Conservation (phyloP, 1,140 invertebrate genomes). For the Potamilus streckersoni region DNA sequence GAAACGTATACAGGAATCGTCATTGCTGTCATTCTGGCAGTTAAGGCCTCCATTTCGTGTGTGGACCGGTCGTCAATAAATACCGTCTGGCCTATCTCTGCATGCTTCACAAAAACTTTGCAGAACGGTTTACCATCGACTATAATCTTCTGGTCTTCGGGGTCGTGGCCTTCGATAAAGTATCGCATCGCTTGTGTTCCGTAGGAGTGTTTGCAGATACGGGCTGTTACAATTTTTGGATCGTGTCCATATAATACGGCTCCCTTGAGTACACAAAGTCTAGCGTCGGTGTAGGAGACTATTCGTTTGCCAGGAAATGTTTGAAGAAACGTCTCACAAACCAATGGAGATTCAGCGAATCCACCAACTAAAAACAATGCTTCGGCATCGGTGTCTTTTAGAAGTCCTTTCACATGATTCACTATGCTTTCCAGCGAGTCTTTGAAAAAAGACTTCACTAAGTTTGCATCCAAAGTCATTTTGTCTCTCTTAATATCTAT, state of each 20-base stretch:
- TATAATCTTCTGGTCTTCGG: slow-evolving; percentile 68
- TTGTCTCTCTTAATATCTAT: slow-evolving; percentile 13
- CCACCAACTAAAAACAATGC: slow-evolving; percentile 26
- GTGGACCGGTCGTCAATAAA: slow-evolving; percentile 4
- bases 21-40: slow-evolving; percentile 69
- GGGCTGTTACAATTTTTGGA: slow-evolving; percentile 69
- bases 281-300: slow-evolving; percentile 11
- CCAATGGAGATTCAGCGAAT: slow-evolving; percentile 16
- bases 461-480: slow-evolving; percentile 2
- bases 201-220: slow-evolving; percentile 72
- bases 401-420: slow-evolving; percentile 8
- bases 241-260: slow-evolving; percentile 67
- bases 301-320: slow-evolving; percentile 2
- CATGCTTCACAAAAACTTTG: slow-evolving; percentile 73
- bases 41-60: slow-evolving; percentile 62
- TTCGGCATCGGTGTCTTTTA: not conserved
- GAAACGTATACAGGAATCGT: slow-evolving; percentile 72
- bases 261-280: not conserved
- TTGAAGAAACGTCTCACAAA: slow-evolving; percentile 1
- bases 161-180: slow-evolving; percentile 65
- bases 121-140: slow-evolving; percentile 71
- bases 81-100: slow-evolving; percentile 68
- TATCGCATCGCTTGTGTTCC: slow-evolving; percentile 66
- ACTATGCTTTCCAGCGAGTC: slow-evolving; percentile 15
- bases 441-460: slow-evolving; percentile 7